Conservation (phyloP, 2,797 vertebrate genomes). For the Semotilus atromaculatus region DNA sequence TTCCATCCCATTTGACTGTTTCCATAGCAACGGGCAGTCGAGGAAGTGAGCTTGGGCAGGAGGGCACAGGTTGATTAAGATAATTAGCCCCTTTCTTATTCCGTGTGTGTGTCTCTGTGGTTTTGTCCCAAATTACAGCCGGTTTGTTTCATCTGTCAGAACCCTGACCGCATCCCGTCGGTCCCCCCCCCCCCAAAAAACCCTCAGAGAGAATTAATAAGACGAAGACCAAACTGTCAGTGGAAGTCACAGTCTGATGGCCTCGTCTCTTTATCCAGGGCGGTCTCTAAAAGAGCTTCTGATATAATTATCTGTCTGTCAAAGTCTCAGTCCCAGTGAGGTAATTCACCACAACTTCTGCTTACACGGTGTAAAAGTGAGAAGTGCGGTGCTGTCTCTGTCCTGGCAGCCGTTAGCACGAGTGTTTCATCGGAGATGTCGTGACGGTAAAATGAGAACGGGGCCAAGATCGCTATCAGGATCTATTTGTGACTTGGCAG, state of each 20-base stretch:
- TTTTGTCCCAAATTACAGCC: slow-evolving; percentile 36
- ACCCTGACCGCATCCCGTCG: neutral
- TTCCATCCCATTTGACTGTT: slow-evolving; percentile 43
- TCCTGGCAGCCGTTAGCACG: slow-evolving; percentile 31
- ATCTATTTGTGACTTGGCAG: slow-evolving; percentile 48
- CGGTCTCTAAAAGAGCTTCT: slow-evolving; percentile 63
- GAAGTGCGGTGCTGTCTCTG: slow-evolving; percentile 40
- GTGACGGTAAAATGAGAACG: slow-evolving; percentile 24
- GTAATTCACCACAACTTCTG: slow-evolving; percentile 67
- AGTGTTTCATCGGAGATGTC: slow-evolving; percentile 46
- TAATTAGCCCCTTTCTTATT: slow-evolving; percentile 43
- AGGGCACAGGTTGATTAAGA: slow-evolving; percentile 39
- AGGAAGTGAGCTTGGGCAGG: slow-evolving; percentile 31
- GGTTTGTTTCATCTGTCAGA: slow-evolving; percentile 20
- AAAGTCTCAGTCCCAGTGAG: slow-evolving; percentile 66
- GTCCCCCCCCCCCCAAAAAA: neutral
- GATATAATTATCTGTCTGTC: slow-evolving; percentile 75
- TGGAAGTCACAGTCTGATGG: slow-evolving; percentile 53
- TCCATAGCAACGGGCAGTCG: slow-evolving; percentile 35
- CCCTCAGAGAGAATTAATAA: neutral
- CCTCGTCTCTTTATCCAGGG: slow-evolving; percentile 10
- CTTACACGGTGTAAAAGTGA: slow-evolving; percentile 63
- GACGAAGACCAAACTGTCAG: neutral
- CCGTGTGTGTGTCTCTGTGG: slow-evolving; percentile 19
- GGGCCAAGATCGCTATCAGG: slow-evolving; percentile 44